Evolutionary conservation across 2,113 vertebrate genomes (phyloP), one percentile per base, ranked within the genome.

Genomic region (Xiphophorus maculatus): DNA sequence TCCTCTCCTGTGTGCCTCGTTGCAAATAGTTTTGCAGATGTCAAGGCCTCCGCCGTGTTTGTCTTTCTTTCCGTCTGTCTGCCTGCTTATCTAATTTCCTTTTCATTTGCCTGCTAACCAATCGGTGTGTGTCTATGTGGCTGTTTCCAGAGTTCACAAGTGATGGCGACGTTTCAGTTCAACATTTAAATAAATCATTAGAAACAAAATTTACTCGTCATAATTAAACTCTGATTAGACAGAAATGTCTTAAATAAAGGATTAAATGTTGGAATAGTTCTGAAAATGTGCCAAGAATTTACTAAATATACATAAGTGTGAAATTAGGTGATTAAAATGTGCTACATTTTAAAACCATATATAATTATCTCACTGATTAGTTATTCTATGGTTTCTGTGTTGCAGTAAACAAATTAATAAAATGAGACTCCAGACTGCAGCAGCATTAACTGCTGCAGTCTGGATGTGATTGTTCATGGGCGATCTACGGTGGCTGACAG

Each of bases 11-110:
- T 33, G 60, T 80, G 77, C 80, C 84, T 89, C 88, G 90, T 89
- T 89, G 84, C 91, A 90, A 90, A 90, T 89, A 87, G 82, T 91
- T 91, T 91, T 88, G 80, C 66, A 48, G 78, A 73, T 89, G 92
- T 93, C 84, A 86, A 88, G 90, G 86, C 86, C 84, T 79, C 76
- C 75, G 79, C 69, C 67, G 51, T 79, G 76, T 75, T 79, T 84
- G 77, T 83, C 87, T 83, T 60, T 77, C 79, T 63, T 32, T 83
- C 69, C 72, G 63, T 73, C 71, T 66, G 44, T 79, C 73, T 80
- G 29, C 58, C 71, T 61, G 13, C 69, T 71, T 63, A 62, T 76
- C 73, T 77, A 51, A 77, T 71, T 80, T 66, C 69, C 62, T 84
- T 74, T 83, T 65, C 79, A 74, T 87, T 58, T 63, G 22, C 48